Evolutionary conservation across 2,888 invertebrate species (phyloP).

Genomic region (Mythimna ferrago): DNA sequence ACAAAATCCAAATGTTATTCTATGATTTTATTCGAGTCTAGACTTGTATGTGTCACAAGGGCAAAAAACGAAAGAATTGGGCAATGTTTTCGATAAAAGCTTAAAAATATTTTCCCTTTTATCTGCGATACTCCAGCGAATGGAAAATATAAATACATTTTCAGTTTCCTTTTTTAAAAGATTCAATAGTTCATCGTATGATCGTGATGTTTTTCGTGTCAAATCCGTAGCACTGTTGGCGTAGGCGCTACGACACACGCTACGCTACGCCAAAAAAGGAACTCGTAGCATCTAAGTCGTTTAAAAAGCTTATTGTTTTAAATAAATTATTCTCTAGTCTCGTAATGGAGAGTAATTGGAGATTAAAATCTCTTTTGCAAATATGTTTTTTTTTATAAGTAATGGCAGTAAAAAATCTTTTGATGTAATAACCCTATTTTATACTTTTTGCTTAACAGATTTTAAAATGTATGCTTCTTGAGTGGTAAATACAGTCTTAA

Average conservation of each 20-base stretch:
- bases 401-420: not conserved
- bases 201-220: not conserved
- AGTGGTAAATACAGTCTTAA: conserved; percentile 11
- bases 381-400: not conserved
- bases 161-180: not conserved
- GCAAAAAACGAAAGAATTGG: not conserved
- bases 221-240: not conserved
- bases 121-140: not conserved
- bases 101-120: not conserved
- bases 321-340: not conserved
- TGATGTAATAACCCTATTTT: not conserved
- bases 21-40: conserved; percentile 8
- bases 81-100: not conserved
- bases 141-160: not conserved
- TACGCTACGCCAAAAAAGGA: conserved; percentile 22
- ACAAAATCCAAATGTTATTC: not conserved
- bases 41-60: conserved; percentile 8
- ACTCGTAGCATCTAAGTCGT: conserved; percentile 4
- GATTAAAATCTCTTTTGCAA: not conserved
- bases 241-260: conserved; percentile 11
- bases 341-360: not conserved
- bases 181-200: not conserved
- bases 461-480: not conserved
- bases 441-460: not conserved
- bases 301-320: not conserved